These are phyloP conservation scores for Terrapene triunguis DNA, from an alignment of 2,113 vertebrate species.

Conservation along the genomic window DNA sequence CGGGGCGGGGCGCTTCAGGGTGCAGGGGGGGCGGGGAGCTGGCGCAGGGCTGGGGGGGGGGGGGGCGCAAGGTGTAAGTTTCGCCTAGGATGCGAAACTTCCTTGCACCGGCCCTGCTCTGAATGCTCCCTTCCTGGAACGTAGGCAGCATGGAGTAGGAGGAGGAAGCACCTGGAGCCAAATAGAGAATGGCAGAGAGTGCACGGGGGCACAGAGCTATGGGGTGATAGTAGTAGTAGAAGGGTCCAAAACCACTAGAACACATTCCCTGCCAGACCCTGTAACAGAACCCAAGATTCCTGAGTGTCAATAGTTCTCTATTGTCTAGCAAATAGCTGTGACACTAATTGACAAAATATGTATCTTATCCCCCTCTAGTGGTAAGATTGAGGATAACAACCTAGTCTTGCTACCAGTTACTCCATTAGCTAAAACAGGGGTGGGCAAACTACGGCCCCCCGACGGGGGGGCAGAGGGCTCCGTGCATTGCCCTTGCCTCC, in stretches of 20 bases:
- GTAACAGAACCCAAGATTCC: background rate
- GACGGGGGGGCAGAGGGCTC: no score
- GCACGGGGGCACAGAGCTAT: background rate
- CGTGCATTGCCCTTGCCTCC: no score
- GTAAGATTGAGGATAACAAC: background rate
- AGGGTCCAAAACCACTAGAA: background rate
- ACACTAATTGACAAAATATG: background rate
- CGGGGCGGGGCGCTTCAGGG: no score
- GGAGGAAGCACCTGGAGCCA: background rate
- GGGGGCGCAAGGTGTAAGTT: no score
- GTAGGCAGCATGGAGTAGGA: background rate
- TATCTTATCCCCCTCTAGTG: background rate
- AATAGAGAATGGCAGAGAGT: background rate
- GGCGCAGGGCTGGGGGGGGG: no score
- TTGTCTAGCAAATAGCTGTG: background rate
- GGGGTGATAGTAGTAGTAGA: background rate
- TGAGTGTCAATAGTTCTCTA: background rate
- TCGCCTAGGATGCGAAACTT: no score
- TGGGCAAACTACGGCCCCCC: no score
- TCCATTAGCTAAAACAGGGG: background rate
- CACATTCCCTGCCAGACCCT: background rate
- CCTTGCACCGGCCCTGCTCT: background rate
- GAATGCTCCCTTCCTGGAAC: background rate
- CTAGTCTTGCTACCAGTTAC: background rate
- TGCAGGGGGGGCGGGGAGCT: no score